Percentiles rank a stretch among this genome's conserved stretches.
Conservation (phyloP, 2,113 vertebrate genomes). For the Pongo abelii region DNA sequence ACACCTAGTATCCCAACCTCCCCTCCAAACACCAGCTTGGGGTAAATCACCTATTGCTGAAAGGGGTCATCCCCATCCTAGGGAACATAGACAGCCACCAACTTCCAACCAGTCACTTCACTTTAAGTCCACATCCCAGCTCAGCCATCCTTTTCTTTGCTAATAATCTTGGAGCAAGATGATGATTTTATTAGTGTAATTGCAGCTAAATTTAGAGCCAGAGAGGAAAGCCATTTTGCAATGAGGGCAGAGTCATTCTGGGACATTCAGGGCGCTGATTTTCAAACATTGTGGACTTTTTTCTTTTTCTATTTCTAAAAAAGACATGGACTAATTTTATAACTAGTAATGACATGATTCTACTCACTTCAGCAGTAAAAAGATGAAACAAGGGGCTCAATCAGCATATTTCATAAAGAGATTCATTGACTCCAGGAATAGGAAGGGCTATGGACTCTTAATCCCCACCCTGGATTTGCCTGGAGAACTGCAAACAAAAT, state of each 20-base stretch:
- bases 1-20: not conserved
- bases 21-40: not conserved
- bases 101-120: not conserved
- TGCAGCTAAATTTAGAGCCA: not conserved
- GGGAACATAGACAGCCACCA: not conserved
- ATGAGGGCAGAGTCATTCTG: not conserved
- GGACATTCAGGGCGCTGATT: not conserved
- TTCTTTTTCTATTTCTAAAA: not conserved
- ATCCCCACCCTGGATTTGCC: not conserved
- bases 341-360: constrained; percentile 3
- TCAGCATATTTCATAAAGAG: constrained; percentile 42
- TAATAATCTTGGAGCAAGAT: not conserved
- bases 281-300: not conserved
- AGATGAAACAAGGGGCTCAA: not conserved
- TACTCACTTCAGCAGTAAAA: constrained; percentile 10
- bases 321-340: constrained; percentile 22
- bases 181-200: not conserved
- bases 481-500: not conserved
- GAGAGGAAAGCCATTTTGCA: not conserved
- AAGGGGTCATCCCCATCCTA: not conserved
- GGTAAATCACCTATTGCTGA: not conserved
- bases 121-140: not conserved
- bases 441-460: constrained; percentile 1
- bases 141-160: not conserved
- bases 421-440: not conserved